Evolutionary conservation across 2,113 vertebrate species (phyloP), one percentile per base, ranked within the genome.

Genomic region (Myrmecobius fasciatus): DNA sequence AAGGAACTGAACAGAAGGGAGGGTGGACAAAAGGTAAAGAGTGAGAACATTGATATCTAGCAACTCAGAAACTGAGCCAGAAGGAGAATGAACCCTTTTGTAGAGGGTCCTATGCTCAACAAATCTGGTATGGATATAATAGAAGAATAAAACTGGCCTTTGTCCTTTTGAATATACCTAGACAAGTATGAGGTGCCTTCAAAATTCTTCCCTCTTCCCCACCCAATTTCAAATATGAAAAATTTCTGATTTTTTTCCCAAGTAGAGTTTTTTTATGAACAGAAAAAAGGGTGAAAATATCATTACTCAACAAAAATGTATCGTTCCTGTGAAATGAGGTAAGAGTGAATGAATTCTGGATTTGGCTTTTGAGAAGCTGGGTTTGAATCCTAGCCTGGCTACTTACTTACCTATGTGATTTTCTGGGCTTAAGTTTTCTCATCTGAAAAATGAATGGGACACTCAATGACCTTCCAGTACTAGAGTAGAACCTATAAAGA

Each of bases 271-370:
- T 60, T 56, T 67, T n/a, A n/a, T 7, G 60, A n/a, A n/a, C 36
- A 75, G 36, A n/a, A 75, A 75, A 67, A 75, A n/a, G 60, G 4
- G 4, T 75, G 11, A n/a, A 75, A 75, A 47, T 25, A 75, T 36
- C 36, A n/a, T 91, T 96, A 7, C 2, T 96, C n/a, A 94, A 36
- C 9, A 53, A 75, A 75, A 75, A 75, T 20, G 36, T n/a, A 75
- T 1, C 49, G 49, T 25, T 7, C 51, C 54, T 83, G 22, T 22
- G 56, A 91, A 46, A 54, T 53, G 28, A 91, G 92, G 4, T n/a
- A 75, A 75, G 36, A 75, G 36, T n/a, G 60, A n/a, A 75, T 20
- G 60, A 6, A 75, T n/a, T 10, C 31, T n/a, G 31, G 31, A 67
- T n/a, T 67, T 67, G 60, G 14, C 36, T 36, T 75, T 36, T 1